Percentiles rank a stretch among this genome's conserved stretches.
These are phyloP conservation scores for Rhodeus uyekii DNA, from an alignment of 2,797 vertebrate species.

Conservation along the genomic window DNA sequence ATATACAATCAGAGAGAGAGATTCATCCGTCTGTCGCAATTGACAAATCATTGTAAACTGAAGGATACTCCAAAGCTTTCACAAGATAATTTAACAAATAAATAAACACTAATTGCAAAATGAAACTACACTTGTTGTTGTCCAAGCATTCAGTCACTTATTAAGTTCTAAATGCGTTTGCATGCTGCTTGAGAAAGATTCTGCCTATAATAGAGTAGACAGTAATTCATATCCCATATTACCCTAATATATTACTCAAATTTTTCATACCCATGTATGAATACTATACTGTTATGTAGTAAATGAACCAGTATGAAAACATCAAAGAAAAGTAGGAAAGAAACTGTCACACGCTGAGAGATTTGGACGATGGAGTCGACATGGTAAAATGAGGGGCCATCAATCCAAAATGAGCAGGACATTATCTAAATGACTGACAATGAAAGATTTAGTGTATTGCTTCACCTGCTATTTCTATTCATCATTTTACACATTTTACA, in stretches of 20 bases:
- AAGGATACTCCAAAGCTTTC: neutral
- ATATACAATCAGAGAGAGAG: too few relatives aligned
- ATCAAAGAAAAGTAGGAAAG: constrained; percentile 59
- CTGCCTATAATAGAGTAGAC: neutral
- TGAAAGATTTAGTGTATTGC: constrained; percentile 82
- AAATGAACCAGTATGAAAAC: constrained; percentile 83
- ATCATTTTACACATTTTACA: constrained; percentile 85
- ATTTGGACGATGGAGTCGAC: constrained; percentile 77
- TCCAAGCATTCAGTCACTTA: neutral
- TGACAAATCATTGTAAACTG: neutral
- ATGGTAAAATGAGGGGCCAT: constrained; percentile 75
- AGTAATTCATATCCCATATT: neutral
- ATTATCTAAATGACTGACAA: constrained; percentile 88
- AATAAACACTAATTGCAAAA: neutral
- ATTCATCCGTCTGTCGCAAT: neutral
- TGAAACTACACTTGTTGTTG: neutral
- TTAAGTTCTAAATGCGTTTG: neutral
- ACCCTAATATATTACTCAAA: neutral
- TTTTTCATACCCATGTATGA: constrained; percentile 7
- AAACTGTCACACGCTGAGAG: constrained; percentile 79
- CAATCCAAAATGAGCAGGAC: constrained; percentile 88
- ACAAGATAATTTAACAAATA: neutral
- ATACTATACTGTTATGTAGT: constrained; percentile 75
- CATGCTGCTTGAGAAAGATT: neutral
- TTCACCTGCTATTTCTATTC: constrained; percentile 80